These are phyloP conservation scores for Mongoloraphidia duomilia DNA, from an alignment of 2,888 invertebrate genomes.

Conservation along the genomic window DNA sequence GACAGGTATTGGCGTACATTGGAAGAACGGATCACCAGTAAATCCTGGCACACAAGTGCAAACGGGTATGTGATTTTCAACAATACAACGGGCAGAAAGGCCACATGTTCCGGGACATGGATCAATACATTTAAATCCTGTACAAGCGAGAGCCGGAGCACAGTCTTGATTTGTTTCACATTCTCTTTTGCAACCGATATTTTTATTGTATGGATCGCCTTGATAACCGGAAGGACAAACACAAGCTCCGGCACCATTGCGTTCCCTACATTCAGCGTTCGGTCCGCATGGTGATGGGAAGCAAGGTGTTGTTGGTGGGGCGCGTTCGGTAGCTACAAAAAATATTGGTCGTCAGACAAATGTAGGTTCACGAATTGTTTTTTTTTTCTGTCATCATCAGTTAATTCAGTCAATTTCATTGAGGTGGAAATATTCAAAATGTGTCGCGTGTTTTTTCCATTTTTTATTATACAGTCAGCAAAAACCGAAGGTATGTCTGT, in stretches of 20 bases:
- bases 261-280: constrained; percentile 69
- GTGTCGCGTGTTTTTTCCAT: too few species aligned
- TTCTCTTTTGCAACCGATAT: constrained; percentile 55
- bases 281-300: constrained; percentile 74
- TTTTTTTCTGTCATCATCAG: too few species aligned
- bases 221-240: constrained; percentile 62
- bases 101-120: constrained; percentile 79
- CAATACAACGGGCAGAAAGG: constrained; percentile 59
- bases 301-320: constrained; percentile 59
- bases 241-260: constrained; percentile 75
- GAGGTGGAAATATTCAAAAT: too few species aligned
- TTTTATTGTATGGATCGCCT: constrained; percentile 65
- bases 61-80: constrained; percentile 63
- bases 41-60: constrained; percentile 62
- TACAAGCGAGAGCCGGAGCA: constrained; percentile 54
- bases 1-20: constrained; percentile 44
- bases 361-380: too few species aligned
- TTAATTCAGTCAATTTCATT: too few species aligned
- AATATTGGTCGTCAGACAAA: constrained; percentile 5
- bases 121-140: constrained; percentile 69
- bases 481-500: too few species aligned
- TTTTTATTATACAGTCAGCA: too few species aligned
- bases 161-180: constrained; percentile 71
- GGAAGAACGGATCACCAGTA: constrained; percentile 72
- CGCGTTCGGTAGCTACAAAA: constrained; percentile 42